Evolutionary conservation across 1,140 invertebrate species (phyloP).

Genomic region (Halictus rubicundus): DNA sequence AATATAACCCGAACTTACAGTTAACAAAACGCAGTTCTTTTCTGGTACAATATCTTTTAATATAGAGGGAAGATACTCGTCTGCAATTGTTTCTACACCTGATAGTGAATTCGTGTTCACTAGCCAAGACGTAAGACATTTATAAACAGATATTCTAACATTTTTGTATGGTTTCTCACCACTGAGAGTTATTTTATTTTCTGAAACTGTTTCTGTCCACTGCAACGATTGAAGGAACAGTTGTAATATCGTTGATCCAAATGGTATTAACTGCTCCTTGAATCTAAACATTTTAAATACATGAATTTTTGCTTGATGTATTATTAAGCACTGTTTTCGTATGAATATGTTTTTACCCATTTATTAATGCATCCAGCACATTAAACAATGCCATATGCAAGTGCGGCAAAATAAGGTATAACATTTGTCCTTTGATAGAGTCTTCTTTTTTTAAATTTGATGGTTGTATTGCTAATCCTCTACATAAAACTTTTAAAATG

Average conservation of each 20-base stretch:
- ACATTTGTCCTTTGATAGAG: conserved; percentile 59
- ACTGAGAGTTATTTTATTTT: conserved; percentile 49
- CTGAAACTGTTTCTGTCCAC: conserved; percentile 42
- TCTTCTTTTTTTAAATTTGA: conserved; percentile 57
- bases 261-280: conserved; percentile 57
- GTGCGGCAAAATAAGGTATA: conserved; percentile 68
- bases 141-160: conserved; percentile 60
- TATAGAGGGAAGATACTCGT: conserved; percentile 59
- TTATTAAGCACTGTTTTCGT: background rate
- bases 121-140: conserved; percentile 65
- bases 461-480: conserved; percentile 68
- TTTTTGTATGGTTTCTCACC: conserved; percentile 61
- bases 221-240: conserved; percentile 50
- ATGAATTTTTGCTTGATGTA: background rate
- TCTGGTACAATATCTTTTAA: conserved; percentile 67
- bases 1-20: conserved; percentile 49
- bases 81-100: conserved; percentile 62
- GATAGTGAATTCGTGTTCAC: conserved; percentile 50
- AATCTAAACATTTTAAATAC: conserved; percentile 47
- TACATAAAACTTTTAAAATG: conserved; percentile 67
- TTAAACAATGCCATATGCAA: conserved; percentile 66
- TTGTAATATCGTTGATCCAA: conserved; percentile 54
- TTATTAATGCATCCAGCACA: conserved; percentile 69
- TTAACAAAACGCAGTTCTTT: conserved; percentile 59
- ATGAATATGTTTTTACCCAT: conserved; percentile 59